phyloP scores from a whole-genome alignment of 2,113 vertebrate genomes.

The Anguilla rostrata region DNA sequence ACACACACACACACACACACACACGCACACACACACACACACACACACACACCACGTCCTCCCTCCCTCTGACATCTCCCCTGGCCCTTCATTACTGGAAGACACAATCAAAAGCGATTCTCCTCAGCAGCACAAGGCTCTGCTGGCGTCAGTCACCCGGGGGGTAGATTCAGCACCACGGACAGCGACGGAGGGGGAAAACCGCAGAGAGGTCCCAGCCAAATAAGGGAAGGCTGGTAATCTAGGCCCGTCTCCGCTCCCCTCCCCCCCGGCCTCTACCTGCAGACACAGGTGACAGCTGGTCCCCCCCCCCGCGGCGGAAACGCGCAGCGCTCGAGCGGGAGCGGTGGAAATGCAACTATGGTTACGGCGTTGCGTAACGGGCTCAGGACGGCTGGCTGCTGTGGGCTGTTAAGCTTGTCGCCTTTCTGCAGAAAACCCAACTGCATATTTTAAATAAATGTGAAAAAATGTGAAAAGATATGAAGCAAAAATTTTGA shows the following conservation, averaged over 20 bases:
- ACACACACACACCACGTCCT: not conserved
- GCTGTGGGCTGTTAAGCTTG: too few relatives aligned
- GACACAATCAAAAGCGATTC: not conserved
- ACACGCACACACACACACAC: too few relatives aligned
- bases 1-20: too few relatives aligned
- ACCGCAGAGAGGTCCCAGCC: too few relatives aligned
- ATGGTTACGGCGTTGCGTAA: too few relatives aligned
- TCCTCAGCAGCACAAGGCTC: not conserved
- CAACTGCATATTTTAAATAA: too few relatives aligned
- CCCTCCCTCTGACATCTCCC: not conserved
- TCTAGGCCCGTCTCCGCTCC: not conserved
- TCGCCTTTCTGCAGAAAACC: too few relatives aligned
- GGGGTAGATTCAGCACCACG: not conserved
- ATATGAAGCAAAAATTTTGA: too few relatives aligned
- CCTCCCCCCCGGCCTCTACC: not conserved
- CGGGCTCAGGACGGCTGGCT: too few relatives aligned
- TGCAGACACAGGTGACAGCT: not conserved
- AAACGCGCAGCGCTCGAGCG: too few relatives aligned
- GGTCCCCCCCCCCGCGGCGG: not conserved
- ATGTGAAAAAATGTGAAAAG: too few relatives aligned
- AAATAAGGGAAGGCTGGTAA: not conserved
- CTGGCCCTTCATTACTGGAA: not conserved
- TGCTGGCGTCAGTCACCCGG: not conserved
- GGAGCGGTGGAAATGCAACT: too few relatives aligned
- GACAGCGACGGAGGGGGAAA: not conserved